Conservation (phyloP, 2,113 vertebrate genomes). For the Cephalopholis sonnerati region DNA sequence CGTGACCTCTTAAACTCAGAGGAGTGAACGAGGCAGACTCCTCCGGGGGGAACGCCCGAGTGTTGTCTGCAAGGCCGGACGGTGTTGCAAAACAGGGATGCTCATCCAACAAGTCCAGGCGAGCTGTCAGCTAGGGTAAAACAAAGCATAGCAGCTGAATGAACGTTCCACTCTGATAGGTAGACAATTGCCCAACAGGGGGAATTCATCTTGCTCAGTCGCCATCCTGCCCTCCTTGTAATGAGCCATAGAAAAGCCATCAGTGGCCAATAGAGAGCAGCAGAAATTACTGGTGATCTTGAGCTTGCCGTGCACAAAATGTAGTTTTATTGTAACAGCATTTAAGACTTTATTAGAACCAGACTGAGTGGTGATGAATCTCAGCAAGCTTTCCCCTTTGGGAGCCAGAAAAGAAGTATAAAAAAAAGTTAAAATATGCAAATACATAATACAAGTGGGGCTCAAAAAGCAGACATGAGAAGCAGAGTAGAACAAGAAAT, state of each 20-base stretch:
- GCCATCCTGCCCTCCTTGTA: conserved; percentile 56
- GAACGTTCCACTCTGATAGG: conserved; percentile 60
- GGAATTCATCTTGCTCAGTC: conserved; percentile 55
- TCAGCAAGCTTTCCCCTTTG: conserved; percentile 34
- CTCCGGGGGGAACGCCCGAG: conserved; percentile 64
- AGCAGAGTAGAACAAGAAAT: conserved; percentile 22
- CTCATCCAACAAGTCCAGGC: conserved; percentile 78
- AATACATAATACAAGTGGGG: neutral
- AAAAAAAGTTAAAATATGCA: conserved; percentile 41
- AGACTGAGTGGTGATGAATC: conserved; percentile 49
- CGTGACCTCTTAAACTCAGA: conserved; percentile 54
- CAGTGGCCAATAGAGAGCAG: conserved; percentile 58
- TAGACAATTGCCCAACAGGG: conserved; percentile 66
- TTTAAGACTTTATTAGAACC: conserved; percentile 66
- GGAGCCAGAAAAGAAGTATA: conserved; percentile 41
- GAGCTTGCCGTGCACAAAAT: conserved; percentile 44
- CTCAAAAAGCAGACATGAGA: conserved; percentile 12
- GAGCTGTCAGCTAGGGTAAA: conserved; percentile 78
- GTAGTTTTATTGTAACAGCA: conserved; percentile 51
- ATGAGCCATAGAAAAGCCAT: conserved; percentile 72
- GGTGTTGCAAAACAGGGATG: conserved; percentile 61
- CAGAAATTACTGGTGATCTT: conserved; percentile 63
- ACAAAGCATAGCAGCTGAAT: conserved; percentile 58
- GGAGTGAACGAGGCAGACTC: conserved; percentile 52
- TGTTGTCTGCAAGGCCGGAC: conserved; percentile 55